These are phyloP conservation scores for Saccopteryx leptura DNA, from an alignment of 2,113 vertebrate species.

Conservation along the genomic window DNA sequence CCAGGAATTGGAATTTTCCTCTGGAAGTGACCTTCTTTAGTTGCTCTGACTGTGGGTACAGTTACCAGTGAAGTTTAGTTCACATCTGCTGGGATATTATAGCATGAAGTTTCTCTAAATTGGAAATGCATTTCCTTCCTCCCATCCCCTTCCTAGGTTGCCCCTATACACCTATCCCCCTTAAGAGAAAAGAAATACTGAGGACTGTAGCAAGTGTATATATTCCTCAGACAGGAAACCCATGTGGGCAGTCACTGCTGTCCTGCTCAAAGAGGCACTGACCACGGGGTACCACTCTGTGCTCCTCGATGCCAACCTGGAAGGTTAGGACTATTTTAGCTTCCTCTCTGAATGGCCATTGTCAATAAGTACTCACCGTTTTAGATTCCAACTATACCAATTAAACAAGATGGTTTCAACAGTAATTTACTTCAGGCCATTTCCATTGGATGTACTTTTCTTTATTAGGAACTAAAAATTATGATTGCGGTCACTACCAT, in stretches of 20 bases:
- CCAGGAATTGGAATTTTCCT: constrained; percentile 12
- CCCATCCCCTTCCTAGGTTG: not conserved
- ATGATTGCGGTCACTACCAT: not conserved
- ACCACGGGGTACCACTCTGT: not conserved
- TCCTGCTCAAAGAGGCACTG: not conserved
- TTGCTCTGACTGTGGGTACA: not conserved
- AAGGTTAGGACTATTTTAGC: not conserved
- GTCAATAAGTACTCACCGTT: constrained; percentile 18
- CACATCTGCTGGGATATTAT: not conserved
- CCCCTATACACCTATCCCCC: not conserved
- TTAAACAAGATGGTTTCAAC: not conserved
- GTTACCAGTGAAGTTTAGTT: constrained; percentile 1
- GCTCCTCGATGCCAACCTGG: not conserved
- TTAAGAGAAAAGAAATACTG: not conserved
- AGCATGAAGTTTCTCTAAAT: not conserved
- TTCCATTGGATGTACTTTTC: constrained; percentile 29
- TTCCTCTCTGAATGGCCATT: not conserved
- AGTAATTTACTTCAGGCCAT: constrained; percentile 24
- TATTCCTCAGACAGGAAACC: not conserved
- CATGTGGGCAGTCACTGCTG: not conserved
- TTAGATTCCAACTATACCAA: not conserved
- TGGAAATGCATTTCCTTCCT: not conserved
- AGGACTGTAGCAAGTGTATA: not conserved
- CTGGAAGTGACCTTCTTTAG: not conserved
- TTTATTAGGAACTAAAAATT: constrained; percentile 57